Evolutionary conservation across 2,113 vertebrate genomes (phyloP).

Genomic region (Lophius piscatorius): DNA sequence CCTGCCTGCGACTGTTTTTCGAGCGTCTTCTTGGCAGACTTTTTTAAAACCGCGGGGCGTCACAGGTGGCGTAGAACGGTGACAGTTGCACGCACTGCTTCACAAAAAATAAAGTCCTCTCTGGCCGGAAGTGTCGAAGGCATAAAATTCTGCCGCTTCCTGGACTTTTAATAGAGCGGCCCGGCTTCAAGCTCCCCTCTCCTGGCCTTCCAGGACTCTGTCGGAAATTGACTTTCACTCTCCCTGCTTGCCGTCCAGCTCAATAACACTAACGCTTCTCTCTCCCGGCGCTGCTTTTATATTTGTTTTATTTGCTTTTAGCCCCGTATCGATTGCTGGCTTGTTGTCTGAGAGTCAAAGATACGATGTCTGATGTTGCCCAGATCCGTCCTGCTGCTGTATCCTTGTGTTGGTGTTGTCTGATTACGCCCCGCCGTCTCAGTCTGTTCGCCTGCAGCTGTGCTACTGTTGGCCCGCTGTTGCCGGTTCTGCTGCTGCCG

Average conservation of each 20-base stretch:
- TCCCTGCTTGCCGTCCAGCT: slow-evolving; percentile 24
- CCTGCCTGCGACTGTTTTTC: slow-evolving; percentile 46
- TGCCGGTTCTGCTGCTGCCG: not conserved
- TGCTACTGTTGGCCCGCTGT: slow-evolving; percentile 15
- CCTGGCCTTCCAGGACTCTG: slow-evolving; percentile 32
- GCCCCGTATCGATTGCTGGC: slow-evolving; percentile 54
- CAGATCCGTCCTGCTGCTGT: slow-evolving; percentile 25
- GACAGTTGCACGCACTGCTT: slow-evolving; percentile 18
- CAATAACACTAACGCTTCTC: slow-evolving; percentile 30
- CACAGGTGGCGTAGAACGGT: slow-evolving; percentile 40
- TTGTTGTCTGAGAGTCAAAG: slow-evolving; percentile 50
- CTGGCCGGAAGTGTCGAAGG: not conserved
- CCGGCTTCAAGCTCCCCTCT: slow-evolving; percentile 29
- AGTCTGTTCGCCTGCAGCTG: slow-evolving; percentile 27
- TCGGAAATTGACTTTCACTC: not conserved
- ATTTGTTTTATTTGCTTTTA: slow-evolving; percentile 55
- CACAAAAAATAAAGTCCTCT: slow-evolving; percentile 31
- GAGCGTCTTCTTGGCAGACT: slow-evolving; percentile 38
- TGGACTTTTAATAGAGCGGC: not conserved
- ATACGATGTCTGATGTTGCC: slow-evolving; percentile 27
- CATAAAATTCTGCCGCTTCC: not conserved
- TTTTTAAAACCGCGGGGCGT: slow-evolving; percentile 37
- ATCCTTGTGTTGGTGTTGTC: slow-evolving; percentile 22
- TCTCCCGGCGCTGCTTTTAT: slow-evolving; percentile 28
- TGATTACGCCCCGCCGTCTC: slow-evolving; percentile 8